Percentiles rank a stretch among this genome's conserved stretches.
Evolutionary conservation across 2,888 invertebrate species (phyloP).

Genomic region (Synanthedon myopaeformis): DNA sequence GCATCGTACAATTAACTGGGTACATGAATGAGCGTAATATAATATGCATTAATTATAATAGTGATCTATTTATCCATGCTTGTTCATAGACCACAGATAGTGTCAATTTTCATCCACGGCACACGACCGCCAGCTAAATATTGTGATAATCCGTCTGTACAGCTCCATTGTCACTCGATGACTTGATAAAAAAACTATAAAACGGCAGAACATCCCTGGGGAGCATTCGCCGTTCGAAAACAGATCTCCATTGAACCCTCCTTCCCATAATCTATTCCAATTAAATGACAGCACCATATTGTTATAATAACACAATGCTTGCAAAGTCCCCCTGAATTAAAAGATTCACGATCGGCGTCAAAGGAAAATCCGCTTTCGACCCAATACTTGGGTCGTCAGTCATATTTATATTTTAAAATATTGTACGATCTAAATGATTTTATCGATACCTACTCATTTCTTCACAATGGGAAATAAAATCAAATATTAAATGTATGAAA

Average conservation of each 20-base stretch:
- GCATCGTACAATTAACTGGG: slow-evolving; percentile 1
- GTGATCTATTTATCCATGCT: slow-evolving; percentile 7
- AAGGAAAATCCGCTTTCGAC: no score
- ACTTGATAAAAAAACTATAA: slow-evolving; percentile 62
- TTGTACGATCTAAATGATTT: no score
- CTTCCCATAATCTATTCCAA: slow-evolving; percentile 72
- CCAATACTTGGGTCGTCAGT: no score
- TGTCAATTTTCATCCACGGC: slow-evolving; percentile 44
- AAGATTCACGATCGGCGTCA: not conserved
- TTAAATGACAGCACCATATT: slow-evolving; percentile 70
- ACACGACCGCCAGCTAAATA: slow-evolving; percentile 58
- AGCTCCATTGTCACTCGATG: slow-evolving; percentile 55
- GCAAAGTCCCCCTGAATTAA: slow-evolving; percentile 25
- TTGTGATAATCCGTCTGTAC: slow-evolving; percentile 59
- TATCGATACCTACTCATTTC: no score
- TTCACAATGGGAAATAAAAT: no score
- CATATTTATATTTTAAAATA: no score
- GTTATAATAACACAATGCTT: slow-evolving; percentile 66
- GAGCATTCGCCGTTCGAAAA: slow-evolving; percentile 39
- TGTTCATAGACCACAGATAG: slow-evolving; percentile 28
- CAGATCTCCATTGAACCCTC: slow-evolving; percentile 39
- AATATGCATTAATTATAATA: not conserved
- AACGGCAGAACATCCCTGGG: slow-evolving; percentile 47
- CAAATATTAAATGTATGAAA: no score
- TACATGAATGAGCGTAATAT: slow-evolving; percentile 23